phyloP scores from a whole-genome alignment of 2,113 vertebrate species.

The Dissostichus mawsoni region DNA sequence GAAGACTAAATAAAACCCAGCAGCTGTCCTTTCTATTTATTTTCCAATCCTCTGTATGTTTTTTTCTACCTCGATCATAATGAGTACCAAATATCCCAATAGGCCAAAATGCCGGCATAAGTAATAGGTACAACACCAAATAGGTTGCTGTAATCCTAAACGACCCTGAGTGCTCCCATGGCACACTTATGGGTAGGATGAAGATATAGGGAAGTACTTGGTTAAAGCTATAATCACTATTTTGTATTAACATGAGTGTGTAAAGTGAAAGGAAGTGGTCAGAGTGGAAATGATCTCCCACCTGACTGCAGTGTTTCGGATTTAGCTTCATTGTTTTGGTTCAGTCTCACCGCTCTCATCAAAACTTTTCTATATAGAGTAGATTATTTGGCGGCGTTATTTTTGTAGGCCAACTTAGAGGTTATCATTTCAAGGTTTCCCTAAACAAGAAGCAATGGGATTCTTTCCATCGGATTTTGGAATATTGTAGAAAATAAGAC shows the following conservation, averaged over 20 bases:
- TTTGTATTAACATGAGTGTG: neutral
- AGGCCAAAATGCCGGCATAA: neutral
- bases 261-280: neutral
- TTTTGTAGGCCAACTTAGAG: no score
- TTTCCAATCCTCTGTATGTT: slow-evolving; percentile 5
- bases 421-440: no score
- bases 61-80: slow-evolving; percentile 3
- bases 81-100: neutral
- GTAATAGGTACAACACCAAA: neutral
- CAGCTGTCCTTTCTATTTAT: slow-evolving; percentile 26
- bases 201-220: neutral
- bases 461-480: no score
- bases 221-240: neutral
- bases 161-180: neutral
- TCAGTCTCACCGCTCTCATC: neutral
- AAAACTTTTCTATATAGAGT: neutral
- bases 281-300: neutral
- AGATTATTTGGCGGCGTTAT: no score
- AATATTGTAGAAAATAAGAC: no score
- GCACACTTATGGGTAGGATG: neutral
- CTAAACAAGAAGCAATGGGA: no score
- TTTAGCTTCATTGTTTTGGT: neutral
- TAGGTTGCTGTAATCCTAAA: neutral
- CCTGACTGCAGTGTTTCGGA: neutral
- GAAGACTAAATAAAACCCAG: slow-evolving; percentile 27